Evolutionary conservation across 2,888 invertebrate species (phyloP).

Genomic region (Drosophila glabriapex): DNA sequence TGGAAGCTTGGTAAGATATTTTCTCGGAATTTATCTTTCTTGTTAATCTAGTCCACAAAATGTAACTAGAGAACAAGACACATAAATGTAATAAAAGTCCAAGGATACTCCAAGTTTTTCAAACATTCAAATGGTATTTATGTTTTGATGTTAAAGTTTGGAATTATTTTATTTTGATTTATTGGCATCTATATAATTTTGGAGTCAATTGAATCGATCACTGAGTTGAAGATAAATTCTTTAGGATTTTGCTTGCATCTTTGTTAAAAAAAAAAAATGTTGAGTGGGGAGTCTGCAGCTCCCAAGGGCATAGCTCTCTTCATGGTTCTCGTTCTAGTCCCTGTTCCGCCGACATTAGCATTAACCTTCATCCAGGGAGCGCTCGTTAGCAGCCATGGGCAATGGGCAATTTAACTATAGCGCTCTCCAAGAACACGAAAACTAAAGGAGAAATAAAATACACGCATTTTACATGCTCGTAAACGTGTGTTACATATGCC

Average conservation of each 20-base stretch:
- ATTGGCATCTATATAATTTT: slow-evolving; percentile 1
- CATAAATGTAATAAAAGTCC: not conserved
- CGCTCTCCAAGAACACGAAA: slow-evolving; percentile 53
- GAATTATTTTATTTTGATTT: slow-evolving; percentile 17
- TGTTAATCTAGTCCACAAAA: not conserved
- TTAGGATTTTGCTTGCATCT: slow-evolving; percentile 18
- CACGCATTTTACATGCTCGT: slow-evolving; percentile 80
- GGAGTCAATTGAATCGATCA: not conserved
- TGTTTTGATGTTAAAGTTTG: not conserved
- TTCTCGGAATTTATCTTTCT: not conserved
- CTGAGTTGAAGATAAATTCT: slow-evolving; percentile 4
- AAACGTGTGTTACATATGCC: slow-evolving; percentile 78
- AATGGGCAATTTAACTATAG: slow-evolving; percentile 60
- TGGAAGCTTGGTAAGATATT: not conserved
- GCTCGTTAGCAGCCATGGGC: slow-evolving; percentile 71
- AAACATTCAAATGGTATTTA: not conserved
- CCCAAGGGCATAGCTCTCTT: slow-evolving; percentile 36
- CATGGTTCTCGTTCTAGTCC: not conserved
- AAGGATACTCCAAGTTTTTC: not conserved
- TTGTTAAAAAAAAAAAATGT: slow-evolving; percentile 7
- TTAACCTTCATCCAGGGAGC: slow-evolving; percentile 54
- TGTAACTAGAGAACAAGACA: not conserved
- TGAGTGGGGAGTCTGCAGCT: slow-evolving; percentile 9
- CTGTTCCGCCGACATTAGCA: slow-evolving; percentile 48
- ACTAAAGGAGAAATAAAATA: slow-evolving; percentile 73